phyloP scores from a whole-genome alignment of 2,113 vertebrate species.

The Daubentonia madagascariensis region DNA sequence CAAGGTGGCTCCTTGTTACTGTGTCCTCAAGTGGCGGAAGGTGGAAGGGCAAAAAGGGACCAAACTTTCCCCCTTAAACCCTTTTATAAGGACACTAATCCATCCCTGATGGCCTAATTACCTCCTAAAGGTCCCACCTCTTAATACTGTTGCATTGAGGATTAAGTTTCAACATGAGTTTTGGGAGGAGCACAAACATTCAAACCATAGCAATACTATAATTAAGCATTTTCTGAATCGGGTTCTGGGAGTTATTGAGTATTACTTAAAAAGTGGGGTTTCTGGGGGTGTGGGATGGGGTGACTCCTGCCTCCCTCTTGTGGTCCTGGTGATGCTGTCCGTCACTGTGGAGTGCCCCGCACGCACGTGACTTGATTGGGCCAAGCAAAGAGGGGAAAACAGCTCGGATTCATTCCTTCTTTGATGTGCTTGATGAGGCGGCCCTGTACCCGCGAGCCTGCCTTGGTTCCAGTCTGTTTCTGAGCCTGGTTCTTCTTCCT shows the following conservation, averaged over 20 bases:
- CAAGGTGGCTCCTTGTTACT: background rate
- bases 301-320: no score
- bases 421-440: rapidly evolving
- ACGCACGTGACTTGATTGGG: background rate
- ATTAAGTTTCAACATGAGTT: background rate
- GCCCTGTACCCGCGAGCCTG: rapidly evolving
- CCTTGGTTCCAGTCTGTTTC: background rate
- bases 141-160: background rate
- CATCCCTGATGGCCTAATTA: background rate
- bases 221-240: background rate
- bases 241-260: background rate
- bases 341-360: background rate
- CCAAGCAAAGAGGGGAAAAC: background rate
- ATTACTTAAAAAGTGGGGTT: background rate
- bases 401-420: background rate
- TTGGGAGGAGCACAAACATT: background rate
- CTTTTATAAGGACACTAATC: background rate
- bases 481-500: background rate
- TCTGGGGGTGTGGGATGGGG: rapidly evolving
- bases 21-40: background rate
- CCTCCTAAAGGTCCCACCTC: background rate
- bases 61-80: background rate
- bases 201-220: no score
- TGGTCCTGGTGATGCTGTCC: background rate
- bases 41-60: background rate